Evolutionary conservation across 2,888 invertebrate species (phyloP).

Genomic region (Catocala sponsa): DNA sequence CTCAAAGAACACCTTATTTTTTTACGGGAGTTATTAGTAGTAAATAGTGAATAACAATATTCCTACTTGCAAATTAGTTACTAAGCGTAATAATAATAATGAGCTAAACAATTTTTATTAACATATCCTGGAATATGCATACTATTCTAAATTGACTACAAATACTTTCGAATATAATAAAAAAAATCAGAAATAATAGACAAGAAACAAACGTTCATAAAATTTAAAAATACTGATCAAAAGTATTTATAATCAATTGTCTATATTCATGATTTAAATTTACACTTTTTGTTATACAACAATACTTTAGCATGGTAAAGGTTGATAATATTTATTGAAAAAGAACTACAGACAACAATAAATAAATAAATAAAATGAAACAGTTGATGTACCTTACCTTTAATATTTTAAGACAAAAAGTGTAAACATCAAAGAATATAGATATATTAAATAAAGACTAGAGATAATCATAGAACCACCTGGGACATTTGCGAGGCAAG

Average conservation of each 20-base stretch:
- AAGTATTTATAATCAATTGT: slow-evolving; percentile 42
- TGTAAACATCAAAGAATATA: slow-evolving; percentile 45
- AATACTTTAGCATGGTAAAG: slow-evolving; percentile 5
- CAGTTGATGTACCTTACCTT: background rate
- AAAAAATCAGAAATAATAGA: slow-evolving; percentile 19
- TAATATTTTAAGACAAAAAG: slow-evolving; percentile 26
- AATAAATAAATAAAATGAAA: slow-evolving; percentile 12
- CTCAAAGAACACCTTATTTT: no score
- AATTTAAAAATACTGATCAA: slow-evolving; percentile 34
- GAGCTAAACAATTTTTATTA: slow-evolving; percentile 34
- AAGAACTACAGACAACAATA: slow-evolving; percentile 6
- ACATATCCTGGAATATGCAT: slow-evolving; percentile 46
- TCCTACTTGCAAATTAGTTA: slow-evolving; percentile 29
- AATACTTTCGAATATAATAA: slow-evolving; percentile 46
- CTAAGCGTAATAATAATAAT: slow-evolving; percentile 41
- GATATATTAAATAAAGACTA: slow-evolving; percentile 55
- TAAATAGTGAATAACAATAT: slow-evolving; percentile 11
- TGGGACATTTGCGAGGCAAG: slow-evolving; percentile 76
- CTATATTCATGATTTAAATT: slow-evolving; percentile 26
- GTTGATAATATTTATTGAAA: background rate
- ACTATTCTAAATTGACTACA: slow-evolving; percentile 37
- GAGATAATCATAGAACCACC: slow-evolving; percentile 77
- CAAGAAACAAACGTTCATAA: slow-evolving; percentile 16
- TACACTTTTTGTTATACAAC: slow-evolving; percentile 11
- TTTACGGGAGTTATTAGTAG: no score